Evolutionary conservation across 2,113 vertebrate species (phyloP).

Genomic region (Sylvia atricapilla): DNA sequence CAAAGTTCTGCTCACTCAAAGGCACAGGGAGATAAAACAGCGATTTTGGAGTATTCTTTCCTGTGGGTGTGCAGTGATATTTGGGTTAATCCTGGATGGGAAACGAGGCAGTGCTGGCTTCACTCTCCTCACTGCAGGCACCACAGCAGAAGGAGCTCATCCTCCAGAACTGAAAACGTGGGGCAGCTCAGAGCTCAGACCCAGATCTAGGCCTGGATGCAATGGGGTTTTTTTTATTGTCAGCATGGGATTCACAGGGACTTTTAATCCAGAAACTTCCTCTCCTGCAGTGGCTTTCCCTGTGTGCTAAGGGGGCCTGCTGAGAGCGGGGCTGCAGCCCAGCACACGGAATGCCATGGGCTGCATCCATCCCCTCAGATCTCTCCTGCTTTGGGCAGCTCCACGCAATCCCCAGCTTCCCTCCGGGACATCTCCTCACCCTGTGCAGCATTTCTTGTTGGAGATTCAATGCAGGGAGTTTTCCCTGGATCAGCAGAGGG

Average conservation of each 20-base stretch:
- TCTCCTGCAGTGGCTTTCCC: not conserved
- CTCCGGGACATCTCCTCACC: not conserved
- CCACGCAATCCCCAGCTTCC: not conserved
- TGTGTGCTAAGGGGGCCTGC: not conserved
- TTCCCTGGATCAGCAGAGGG: not conserved
- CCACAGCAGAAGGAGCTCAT: not conserved
- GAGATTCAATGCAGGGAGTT: not conserved
- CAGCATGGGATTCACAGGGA: not conserved
- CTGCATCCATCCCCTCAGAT: not conserved
- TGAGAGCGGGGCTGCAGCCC: not conserved
- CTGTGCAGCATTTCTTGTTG: not conserved
- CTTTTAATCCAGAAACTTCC: not conserved
- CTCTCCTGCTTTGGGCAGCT: not conserved
- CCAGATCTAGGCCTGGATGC: not conserved
- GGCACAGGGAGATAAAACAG: not conserved
- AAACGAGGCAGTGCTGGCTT: not conserved
- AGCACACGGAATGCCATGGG: fast-evolving
- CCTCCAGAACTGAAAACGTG: not conserved
- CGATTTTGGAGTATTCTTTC: not conserved
- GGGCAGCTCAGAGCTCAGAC: not conserved
- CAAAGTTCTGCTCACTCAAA: not conserved
- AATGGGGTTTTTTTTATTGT: not conserved
- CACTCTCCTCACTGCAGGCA: not conserved
- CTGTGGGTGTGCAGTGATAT: not conserved
- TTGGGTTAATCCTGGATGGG: not conserved